Evolutionary conservation across 2,113 vertebrate genomes (phyloP).

Genomic region (Collichthys lucidus): DNA sequence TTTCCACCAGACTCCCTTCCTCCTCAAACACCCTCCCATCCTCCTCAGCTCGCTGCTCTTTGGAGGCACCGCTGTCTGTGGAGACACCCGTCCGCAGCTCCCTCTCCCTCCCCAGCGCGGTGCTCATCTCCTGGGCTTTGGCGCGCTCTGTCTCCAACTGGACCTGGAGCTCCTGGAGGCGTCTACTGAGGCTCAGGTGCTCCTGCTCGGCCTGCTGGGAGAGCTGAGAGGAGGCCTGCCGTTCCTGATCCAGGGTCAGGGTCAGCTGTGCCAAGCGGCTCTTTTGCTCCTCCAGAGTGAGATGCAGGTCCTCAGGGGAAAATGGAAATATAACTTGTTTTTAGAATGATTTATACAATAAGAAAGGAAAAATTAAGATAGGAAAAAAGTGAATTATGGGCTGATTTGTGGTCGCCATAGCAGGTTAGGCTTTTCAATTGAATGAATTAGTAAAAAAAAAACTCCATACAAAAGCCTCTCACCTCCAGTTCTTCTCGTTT

Average conservation of each 20-base stretch:
- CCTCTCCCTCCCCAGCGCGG: constrained; percentile 86
- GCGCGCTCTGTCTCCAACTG: constrained; percentile 90
- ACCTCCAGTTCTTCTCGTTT: constrained; percentile 93
- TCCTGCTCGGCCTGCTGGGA: constrained; percentile 87
- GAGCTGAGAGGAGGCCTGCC: constrained; percentile 82
- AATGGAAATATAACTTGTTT: background rate
- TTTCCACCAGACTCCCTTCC: constrained; percentile 81
- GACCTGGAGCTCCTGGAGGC: constrained; percentile 89
- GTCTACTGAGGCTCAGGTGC: constrained; percentile 80
- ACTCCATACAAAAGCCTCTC: constrained; percentile 22
- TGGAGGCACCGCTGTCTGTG: constrained; percentile 21
- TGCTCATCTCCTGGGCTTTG: constrained; percentile 86
- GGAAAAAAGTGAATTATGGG: no score
- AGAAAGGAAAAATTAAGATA: no score
- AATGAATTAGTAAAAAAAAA: background rate
- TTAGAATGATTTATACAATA: background rate
- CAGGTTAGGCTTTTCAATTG: background rate
- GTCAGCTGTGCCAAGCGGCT: constrained; percentile 82
- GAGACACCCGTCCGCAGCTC: constrained; percentile 75
- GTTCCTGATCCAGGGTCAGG: constrained; percentile 87
- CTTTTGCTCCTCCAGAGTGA: constrained; percentile 89
- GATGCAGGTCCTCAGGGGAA: constrained; percentile 87
- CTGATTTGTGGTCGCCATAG: no score
- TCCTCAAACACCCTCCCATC: constrained; percentile 53
- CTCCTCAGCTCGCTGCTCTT: constrained; percentile 4